Base-by-base conservation (phyloP, 2,113 vertebrate species). In the Platanista minor region DNA sequence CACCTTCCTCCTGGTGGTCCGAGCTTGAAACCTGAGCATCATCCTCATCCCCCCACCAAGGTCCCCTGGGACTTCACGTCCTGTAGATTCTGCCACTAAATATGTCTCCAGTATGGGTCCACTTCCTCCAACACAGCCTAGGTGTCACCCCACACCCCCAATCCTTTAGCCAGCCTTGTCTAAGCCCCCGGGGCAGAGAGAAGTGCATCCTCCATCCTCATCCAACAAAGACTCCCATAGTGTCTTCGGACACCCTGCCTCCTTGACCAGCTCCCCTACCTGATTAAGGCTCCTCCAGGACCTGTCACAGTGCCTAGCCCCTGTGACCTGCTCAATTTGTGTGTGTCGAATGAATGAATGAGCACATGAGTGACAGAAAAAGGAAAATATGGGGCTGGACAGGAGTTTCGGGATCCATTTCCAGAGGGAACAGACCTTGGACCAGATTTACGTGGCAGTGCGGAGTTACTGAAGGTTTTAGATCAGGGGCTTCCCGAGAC, bases 301-400 rank as follows among this genome's bases (percentile, higher is more conserved):
- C 7, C 31, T 3, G 2, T 21, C 39, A 1, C 0, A 10, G 29
- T 1, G 15, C 31, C 15, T 6, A 3, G 41, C 0, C 9, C 12
- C 57, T 15, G 23, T 12, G 2, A 29, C 2, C 11, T 18, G 20
- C 39, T 89, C 43, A 14, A 2, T 14, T 5, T 13, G 25, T 1
- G 1, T 4, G 36, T 54, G 54, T 13, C 52, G 12, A 62, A 13
- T 64, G 52, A 87, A 74, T 78, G 31, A 49, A 31, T 29, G 66
- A 57, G 31, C 43, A 66, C 13, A 4, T 12, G 29, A 49, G 33
- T 8, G 1, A 64, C 13, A 12, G 69, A 29, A 62, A 11, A 27
- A 6, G 46, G 2, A 15, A 31, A 36, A 23, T 64, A 21, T 18
- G 23, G 71, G 54, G 8, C 2, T 31, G 29, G 29, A 29, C 6